phyloP scores from a whole-genome alignment of 2,888 invertebrate genomes.

The Emmelina monodactyla region DNA sequence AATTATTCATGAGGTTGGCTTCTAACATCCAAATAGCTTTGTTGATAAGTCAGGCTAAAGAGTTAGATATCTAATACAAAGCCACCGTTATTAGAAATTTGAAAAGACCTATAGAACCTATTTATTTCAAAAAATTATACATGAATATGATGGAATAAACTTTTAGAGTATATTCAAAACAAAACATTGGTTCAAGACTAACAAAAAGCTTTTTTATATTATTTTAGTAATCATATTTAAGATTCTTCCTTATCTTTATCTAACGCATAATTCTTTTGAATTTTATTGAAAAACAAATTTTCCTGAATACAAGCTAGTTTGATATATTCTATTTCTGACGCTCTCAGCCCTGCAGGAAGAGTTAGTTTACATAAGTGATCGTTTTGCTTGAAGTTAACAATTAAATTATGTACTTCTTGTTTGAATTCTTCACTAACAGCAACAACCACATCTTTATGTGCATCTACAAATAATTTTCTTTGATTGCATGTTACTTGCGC shows the following conservation, averaged over 20 bases:
- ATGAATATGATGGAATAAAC: too few species aligned
- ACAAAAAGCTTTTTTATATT: too few species aligned
- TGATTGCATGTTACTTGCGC: slow-evolving; percentile 33
- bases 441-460: slow-evolving; percentile 16
- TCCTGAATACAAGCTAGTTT: slow-evolving; percentile 46
- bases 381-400: slow-evolving; percentile 51
- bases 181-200: too few species aligned
- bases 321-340: slow-evolving; percentile 50
- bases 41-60: too few species aligned
- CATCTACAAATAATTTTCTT: slow-evolving; percentile 24
- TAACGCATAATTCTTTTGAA: slow-evolving; percentile 21
- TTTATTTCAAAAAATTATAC: too few species aligned
- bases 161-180: too few species aligned
- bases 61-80: too few species aligned
- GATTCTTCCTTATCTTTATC: slow-evolving; percentile 15
- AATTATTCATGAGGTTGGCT: neutral
- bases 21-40: too few species aligned
- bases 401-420: slow-evolving; percentile 45
- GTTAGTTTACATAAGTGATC: slow-evolving; percentile 40
- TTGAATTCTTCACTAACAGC: slow-evolving; percentile 41
- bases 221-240: too few species aligned
- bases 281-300: slow-evolving; percentile 46
- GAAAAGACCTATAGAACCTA: too few species aligned
- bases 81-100: too few species aligned
- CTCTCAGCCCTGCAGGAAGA: slow-evolving; percentile 52